Conservation (phyloP, 2,113 vertebrate genomes). For the Sakesphorus luctuosus region DNA sequence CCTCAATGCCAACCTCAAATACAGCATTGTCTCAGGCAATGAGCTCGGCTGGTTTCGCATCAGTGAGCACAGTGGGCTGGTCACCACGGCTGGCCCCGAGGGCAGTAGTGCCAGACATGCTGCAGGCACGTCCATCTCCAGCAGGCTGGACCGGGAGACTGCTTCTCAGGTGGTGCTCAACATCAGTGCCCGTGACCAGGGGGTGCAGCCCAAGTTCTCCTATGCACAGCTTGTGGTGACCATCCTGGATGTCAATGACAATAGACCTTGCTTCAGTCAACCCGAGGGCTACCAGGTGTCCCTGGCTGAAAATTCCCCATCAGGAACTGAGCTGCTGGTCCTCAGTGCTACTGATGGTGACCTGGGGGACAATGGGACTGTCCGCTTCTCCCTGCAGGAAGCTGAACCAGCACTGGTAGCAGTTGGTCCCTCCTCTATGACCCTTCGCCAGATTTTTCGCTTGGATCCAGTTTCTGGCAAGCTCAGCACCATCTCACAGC, state of each 20-base stretch:
- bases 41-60: constrained; percentile 93
- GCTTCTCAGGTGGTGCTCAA: constrained; percentile 91
- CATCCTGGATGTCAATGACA: constrained; percentile 93
- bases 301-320: constrained; percentile 84
- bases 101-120: background rate
- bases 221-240: constrained; percentile 90
- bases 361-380: constrained; percentile 91
- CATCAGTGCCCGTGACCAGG: constrained; percentile 95
- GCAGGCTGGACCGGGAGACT: constrained; percentile 86
- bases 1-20: constrained; percentile 95
- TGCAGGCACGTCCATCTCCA: background rate
- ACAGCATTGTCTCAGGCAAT: constrained; percentile 95
- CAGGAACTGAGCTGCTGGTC: constrained; percentile 86
- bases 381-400: constrained; percentile 88
- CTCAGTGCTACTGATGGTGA: constrained; percentile 90
- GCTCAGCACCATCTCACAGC: constrained; percentile 81
- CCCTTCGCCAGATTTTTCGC: constrained; percentile 79
- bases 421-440: background rate
- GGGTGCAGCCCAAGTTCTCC: constrained; percentile 92
- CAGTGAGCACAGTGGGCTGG: constrained; percentile 94
- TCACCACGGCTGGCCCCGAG: constrained; percentile 81
- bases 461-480: constrained; percentile 86
- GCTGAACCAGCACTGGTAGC: constrained; percentile 58
- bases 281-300: constrained; percentile 81
- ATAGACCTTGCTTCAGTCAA: constrained; percentile 86